phyloP scores from a whole-genome alignment of 2,888 invertebrate genomes.

The Lycaena phlaeas region DNA sequence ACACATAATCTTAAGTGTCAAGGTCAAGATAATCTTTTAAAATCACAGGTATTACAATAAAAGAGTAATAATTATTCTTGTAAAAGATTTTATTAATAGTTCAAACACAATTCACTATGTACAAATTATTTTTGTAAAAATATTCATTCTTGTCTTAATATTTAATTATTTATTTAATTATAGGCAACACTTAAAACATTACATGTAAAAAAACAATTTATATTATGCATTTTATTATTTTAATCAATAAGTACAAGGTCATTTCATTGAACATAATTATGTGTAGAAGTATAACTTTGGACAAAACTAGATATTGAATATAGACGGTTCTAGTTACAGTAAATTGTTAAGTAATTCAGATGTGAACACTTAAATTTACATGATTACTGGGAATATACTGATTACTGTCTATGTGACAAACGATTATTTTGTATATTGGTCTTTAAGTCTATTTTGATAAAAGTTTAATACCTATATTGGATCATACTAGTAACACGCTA shows the following conservation, averaged over 20 bases:
- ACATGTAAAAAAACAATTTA: conserved; percentile 52
- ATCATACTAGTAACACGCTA: neutral
- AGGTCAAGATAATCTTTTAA: too few relatives aligned
- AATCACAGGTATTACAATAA: neutral
- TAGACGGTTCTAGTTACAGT: conserved; percentile 1
- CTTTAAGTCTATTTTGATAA: neutral
- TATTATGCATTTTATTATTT: conserved; percentile 56
- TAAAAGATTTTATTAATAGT: conserved; percentile 70
- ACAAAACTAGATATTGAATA: neutral
- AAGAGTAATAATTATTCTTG: conserved; percentile 30
- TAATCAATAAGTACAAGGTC: conserved; percentile 58
- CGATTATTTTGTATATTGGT: neutral
- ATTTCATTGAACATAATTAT: conserved; percentile 12
- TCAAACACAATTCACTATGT: conserved; percentile 70
- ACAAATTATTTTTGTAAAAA: conserved; percentile 72
- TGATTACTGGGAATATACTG: neutral
- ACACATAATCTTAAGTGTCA: too few relatives aligned
- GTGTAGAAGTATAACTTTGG: neutral
- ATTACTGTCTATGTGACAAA: neutral
- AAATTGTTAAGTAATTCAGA: neutral
- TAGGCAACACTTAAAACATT: conserved; percentile 63
- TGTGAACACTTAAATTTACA: conserved; percentile 3
- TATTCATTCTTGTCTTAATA: conserved; percentile 69
- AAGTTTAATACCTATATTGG: neutral
- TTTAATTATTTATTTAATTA: conserved; percentile 63